Evolutionary conservation across 2,888 invertebrate genomes (phyloP).

Genomic region (Synergus gifuensis): DNA sequence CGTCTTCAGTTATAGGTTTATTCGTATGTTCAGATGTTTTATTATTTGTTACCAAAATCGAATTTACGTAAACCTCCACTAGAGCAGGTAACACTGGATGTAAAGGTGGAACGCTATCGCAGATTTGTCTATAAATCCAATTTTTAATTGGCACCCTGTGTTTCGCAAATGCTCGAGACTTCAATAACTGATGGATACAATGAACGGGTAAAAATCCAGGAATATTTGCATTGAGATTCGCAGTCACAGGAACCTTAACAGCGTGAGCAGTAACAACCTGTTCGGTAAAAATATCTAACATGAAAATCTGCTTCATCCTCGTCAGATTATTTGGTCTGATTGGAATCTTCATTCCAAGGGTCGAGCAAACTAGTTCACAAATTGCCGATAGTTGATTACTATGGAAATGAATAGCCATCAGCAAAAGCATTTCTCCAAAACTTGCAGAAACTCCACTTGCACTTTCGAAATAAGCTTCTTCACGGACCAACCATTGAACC

Average conservation of each 20-base stretch:
- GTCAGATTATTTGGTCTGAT: constrained; percentile 92
- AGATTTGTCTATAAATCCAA: constrained; percentile 97
- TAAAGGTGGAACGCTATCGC: constrained; percentile 91
- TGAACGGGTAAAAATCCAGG: constrained; percentile 96
- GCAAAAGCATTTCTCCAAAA: constrained; percentile 95
- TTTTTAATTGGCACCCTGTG: constrained; percentile 97
- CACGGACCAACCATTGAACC: constrained; percentile 95
- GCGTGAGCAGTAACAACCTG: constrained; percentile 98
- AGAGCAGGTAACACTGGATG: constrained; percentile 96
- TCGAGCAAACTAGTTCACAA: constrained; percentile 95
- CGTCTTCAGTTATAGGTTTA: constrained; percentile 93
- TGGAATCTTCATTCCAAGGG: constrained; percentile 96
- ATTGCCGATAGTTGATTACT: constrained; percentile 96
- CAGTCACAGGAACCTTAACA: constrained; percentile 96
- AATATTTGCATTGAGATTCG: constrained; percentile 91
- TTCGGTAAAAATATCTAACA: constrained; percentile 97
- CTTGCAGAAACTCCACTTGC: constrained; percentile 92
- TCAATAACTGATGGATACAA: constrained; percentile 96
- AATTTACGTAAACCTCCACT: constrained; percentile 96
- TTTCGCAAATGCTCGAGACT: constrained; percentile 96
- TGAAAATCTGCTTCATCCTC: constrained; percentile 95
- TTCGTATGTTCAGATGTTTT: constrained; percentile 89
- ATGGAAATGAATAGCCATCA: constrained; percentile 98
- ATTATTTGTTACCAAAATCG: constrained; percentile 87
- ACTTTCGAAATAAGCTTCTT: constrained; percentile 93